Percentiles rank a stretch among this genome's conserved stretches.
Conservation (phyloP, 1,140 invertebrate species). For the Archivesica marissinica region DNA sequence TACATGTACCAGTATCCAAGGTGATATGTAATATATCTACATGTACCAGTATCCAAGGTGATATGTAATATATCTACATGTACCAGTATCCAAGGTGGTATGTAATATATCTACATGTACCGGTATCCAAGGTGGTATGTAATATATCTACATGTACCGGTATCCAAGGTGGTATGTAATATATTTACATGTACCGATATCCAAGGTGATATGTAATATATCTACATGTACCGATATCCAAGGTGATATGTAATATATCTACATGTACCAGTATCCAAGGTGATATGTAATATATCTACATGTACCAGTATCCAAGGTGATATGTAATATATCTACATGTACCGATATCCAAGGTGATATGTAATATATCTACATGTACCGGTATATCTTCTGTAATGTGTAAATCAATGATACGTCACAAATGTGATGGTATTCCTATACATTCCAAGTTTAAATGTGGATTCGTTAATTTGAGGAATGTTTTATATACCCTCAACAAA, state of each 20-base stretch:
- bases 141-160: not conserved
- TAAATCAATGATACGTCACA: not conserved
- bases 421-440: not conserved
- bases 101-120: no score
- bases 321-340: not conserved
- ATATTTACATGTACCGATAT: not conserved
- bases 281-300: not conserved
- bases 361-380: not conserved
- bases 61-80: not conserved
- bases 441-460: not conserved
- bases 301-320: not conserved
- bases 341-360: not conserved
- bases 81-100: no score
- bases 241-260: no score
- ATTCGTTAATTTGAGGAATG: no score
- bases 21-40: no score
- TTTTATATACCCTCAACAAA: no score
- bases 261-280: not conserved
- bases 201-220: not conserved
- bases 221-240: not conserved
- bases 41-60: not conserved
- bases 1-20: not conserved
- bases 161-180: no score
- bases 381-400: not conserved
- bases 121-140: not conserved